Conservation (phyloP, 92 coral and sea anemone genomes). For the Meandrina meandrites region DNA sequence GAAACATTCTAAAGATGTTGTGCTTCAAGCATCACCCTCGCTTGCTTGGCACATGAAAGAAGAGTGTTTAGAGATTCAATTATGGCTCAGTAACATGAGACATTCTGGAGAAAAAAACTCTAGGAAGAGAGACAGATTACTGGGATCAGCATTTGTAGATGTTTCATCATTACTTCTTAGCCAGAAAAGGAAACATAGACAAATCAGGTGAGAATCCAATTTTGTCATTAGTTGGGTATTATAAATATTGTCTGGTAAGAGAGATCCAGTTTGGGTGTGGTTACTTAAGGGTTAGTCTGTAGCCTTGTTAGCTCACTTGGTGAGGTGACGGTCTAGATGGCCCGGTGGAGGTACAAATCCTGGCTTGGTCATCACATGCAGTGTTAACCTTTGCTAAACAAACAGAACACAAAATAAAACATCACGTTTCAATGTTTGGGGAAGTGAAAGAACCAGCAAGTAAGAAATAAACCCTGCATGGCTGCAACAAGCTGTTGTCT, state of each 20-base stretch:
- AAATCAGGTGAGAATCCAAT: slow-evolving; percentile 42
- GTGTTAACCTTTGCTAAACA: too few species aligned
- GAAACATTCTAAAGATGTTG: slow-evolving; percentile 68
- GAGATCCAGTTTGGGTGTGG: background rate
- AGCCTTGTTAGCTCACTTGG: background rate
- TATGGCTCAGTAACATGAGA: slow-evolving; percentile 78
- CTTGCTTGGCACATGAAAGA: slow-evolving; percentile 88
- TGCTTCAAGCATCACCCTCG: slow-evolving; percentile 70
- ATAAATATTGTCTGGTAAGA: background rate
- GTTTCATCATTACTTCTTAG: slow-evolving; percentile 68
- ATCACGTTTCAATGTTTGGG: too few species aligned
- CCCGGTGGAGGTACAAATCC: too few species aligned
- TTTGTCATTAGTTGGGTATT: background rate
- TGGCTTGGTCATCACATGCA: too few species aligned
- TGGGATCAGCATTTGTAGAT: slow-evolving; percentile 89
- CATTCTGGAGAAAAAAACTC: slow-evolving; percentile 53
- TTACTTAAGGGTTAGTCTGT: background rate
- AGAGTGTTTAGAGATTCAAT: slow-evolving; percentile 86
- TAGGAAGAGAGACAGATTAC: slow-evolving; percentile 85
- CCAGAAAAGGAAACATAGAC: slow-evolving; percentile 59
- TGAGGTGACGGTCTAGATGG: too few species aligned
- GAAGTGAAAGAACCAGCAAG: too few species aligned
- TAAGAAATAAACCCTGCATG: too few species aligned
- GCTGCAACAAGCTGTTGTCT: too few species aligned
- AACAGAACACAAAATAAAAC: too few species aligned